phyloP scores from a whole-genome alignment of 2,888 invertebrate species.

The Meliscaeva auricollis region DNA sequence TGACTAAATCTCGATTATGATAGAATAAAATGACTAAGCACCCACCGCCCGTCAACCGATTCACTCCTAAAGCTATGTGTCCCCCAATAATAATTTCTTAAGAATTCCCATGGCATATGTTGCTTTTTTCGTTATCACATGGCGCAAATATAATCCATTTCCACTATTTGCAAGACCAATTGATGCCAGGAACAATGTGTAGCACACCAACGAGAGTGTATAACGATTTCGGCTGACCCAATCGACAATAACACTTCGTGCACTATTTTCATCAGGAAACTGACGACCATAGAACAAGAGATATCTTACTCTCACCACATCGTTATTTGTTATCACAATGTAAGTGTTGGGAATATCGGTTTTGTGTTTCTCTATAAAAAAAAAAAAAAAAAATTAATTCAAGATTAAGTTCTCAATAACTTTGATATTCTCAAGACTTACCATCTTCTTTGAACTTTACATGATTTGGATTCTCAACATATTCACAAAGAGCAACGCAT shows the following conservation, averaged over 20 bases:
- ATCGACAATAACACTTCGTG: constrained; percentile 77
- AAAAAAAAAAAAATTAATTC: constrained; percentile 78
- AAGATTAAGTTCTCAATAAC: neutral
- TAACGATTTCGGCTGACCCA: constrained; percentile 88
- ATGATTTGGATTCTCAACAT: constrained; percentile 89
- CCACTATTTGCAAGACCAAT: constrained; percentile 88
- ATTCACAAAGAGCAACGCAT: constrained; percentile 92
- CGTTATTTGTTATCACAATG: constrained; percentile 91
- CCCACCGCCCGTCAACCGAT: neutral
- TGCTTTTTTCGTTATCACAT: constrained; percentile 65
- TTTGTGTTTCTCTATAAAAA: constrained; percentile 77
- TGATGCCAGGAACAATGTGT: constrained; percentile 87
- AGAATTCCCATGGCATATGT: constrained; percentile 52
- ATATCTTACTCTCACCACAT: constrained; percentile 90
- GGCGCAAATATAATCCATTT: constrained; percentile 77
- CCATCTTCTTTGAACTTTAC: constrained; percentile 85
- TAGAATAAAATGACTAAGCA: constrained; percentile 44
- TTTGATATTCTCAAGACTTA: constrained; percentile 15
- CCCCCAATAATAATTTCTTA: constrained; percentile 56
- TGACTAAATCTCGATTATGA: constrained; percentile 55
- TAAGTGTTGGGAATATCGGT: constrained; percentile 87
- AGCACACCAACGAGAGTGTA: constrained; percentile 87
- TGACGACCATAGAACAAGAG: constrained; percentile 88
- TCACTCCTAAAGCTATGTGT: constrained; percentile 38
- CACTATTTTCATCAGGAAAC: constrained; percentile 73